Base-by-base conservation (phyloP, 2,113 vertebrate species). In the Stercorarius parasiticus region DNA sequence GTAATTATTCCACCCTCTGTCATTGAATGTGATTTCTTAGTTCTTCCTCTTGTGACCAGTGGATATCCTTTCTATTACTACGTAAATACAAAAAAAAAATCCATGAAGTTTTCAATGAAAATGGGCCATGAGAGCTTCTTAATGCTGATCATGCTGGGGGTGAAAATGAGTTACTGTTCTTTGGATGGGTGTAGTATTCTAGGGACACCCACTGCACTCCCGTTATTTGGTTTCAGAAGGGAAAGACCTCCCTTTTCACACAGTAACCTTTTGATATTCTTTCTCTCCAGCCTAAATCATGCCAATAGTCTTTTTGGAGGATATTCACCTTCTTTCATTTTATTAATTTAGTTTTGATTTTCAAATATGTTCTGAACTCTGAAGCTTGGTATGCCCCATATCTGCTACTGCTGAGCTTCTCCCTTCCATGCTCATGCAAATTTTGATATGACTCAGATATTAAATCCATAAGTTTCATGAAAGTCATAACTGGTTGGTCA, bases 1-100 rank as follows among this genome's bases (percentile, higher is more conserved):
- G 40, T 73, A 93, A 97, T 97, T 93, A 94, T 93, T 95, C 58
- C 34, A 88, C 30, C 74, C 23, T 93, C 58, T 93, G 79, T 67
- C 93, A 82, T 36, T 72, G 40, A 88, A 72, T 38, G 55, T 42
- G 72, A 30, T 87, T 87, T 95, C 62, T 82, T 49, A 40, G 50
- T 58, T 64, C 34, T 81, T 91, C 69, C 62, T 91, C 78, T 88
- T 94, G 59, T 89, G 91, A 78, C 53, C 53, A 83, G 50, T 85
- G 85, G 43, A 77, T 80, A 65, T 79, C 42, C 62, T 93, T 88
- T 94, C 65, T 56, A 66, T 80, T 73, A 36, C 22, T 86, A 34
- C 65, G 50, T 82, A 83, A 96, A 86, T 76, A 92, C 21, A 87
- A 70, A 80, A 66, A 61, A 78, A 76, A 62, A 87, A 69, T 29